Base-by-base conservation (phyloP, 2,113 vertebrate species). In the Psettodes erumei region DNA sequence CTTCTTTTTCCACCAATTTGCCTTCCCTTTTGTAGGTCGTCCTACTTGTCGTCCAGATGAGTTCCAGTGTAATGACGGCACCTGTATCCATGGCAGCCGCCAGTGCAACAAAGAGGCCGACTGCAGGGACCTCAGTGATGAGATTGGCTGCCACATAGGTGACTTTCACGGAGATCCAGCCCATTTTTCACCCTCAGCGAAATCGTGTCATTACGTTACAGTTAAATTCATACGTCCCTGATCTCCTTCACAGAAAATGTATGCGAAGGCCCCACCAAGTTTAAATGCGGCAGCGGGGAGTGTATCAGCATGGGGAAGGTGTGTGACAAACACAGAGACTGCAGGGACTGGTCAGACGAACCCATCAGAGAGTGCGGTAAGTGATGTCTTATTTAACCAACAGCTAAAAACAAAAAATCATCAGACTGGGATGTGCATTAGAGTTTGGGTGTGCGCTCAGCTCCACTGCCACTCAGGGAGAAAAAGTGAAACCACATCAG, bases 271-370 rank as follows among this genome's bases (percentile, higher is more conserved):
- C 91, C 94, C 0, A 28, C 66, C 72, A 84, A 85, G 60, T 98
- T 97, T 83, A 91, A 91, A 60, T 98, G 96, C 79, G 42, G 21
- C 38, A 96, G 90, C 0, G 96, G 96, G 0, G 95, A 96, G 70
- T 98, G 96, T 61, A 95, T 98, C 90, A 60, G 86, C 35, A 60
- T 90, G 84, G 92, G 94, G 25, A 93, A 91, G 50, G 95, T 97
- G 71, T 98, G 96, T 77, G 27, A 98, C 86, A 55, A 33, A 0
- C 6, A 37, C 19, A 67, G 55, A 15, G 94, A 98, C 91, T 97
- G 96, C 86, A 81, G 33, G 0, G 96, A 98, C 71, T 84, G 79
- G 86, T 96, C 96, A 0, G 96, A 98, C 9, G 96, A 98, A 67
- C 96, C 96, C 19, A 6, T 87, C n/a, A 91, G 76, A 37, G 86